Conservation (phyloP, 2,797 vertebrate species). For the Tragelaphus eurycerus region DNA sequence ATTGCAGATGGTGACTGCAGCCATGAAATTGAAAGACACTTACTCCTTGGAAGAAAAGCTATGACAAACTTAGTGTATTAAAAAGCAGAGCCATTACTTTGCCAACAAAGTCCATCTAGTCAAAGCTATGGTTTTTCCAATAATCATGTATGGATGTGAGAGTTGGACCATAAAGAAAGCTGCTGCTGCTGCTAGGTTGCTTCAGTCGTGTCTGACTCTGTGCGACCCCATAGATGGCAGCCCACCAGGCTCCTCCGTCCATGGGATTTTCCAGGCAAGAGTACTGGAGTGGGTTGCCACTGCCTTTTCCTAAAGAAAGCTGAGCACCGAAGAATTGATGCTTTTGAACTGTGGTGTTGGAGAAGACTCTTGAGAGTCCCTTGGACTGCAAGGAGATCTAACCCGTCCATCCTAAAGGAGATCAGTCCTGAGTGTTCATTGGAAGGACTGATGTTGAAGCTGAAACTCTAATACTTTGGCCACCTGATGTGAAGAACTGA, state of each 20-base stretch:
- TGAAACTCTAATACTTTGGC: neutral
- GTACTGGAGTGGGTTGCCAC: too few species aligned
- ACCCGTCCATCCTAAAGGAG: neutral
- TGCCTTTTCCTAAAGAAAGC: neutral
- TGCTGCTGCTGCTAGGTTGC: too few species aligned
- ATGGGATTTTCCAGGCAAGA: too few species aligned
- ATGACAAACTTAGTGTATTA: neutral
- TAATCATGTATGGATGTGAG: neutral
- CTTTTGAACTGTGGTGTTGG: neutral
- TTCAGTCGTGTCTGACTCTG: too few species aligned
- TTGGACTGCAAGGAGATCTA: neutral
- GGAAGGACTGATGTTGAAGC: neutral
- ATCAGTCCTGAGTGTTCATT: neutral
- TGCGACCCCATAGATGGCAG: too few species aligned
- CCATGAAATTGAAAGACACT: neutral
- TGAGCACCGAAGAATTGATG: neutral
- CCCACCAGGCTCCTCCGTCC: too few species aligned
- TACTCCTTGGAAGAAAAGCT: neutral
- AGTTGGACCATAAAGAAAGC: neutral
- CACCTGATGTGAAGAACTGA: neutral
- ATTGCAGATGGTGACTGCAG: neutral
- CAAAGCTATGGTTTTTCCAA: neutral
- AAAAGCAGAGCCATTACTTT: neutral
- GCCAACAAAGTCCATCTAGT: neutral
- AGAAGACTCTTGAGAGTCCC: neutral